phyloP scores from a whole-genome alignment of 2,113 vertebrate species.

The Pardalotus punctatus region DNA sequence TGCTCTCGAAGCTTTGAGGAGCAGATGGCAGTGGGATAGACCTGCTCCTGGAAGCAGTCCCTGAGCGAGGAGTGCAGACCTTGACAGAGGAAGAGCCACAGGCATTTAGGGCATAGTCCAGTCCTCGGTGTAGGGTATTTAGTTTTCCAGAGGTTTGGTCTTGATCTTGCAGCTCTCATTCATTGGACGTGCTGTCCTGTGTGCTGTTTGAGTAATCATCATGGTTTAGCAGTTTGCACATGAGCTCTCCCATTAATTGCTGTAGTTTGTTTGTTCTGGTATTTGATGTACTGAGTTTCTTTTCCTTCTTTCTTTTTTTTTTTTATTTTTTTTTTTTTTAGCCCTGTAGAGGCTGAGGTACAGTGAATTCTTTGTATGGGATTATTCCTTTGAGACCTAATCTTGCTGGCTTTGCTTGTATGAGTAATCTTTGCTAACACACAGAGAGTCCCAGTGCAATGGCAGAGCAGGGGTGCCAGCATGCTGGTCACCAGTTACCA shows the following conservation, averaged over 20 bases:
- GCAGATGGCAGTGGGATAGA: conserved; percentile 22
- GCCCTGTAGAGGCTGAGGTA: conserved; percentile 39
- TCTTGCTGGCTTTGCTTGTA: conserved; percentile 4
- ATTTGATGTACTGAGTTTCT: conserved; percentile 41
- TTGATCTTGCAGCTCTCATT: not conserved
- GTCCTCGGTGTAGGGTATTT: conserved; percentile 12
- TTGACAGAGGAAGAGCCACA: conserved; percentile 31
- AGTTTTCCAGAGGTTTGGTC: conserved; percentile 63
- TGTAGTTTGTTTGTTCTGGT: conserved; percentile 48
- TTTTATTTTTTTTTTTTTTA: not conserved
- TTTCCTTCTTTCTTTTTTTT: not conserved
- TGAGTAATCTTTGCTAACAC: conserved; percentile 35
- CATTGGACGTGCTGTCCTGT: not conserved
- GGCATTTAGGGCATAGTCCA: conserved; percentile 33
- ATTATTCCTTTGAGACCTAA: conserved; percentile 52
- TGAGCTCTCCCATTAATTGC: conserved; percentile 44
- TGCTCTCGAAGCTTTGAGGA: not conserved
- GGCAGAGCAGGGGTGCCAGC: not conserved
- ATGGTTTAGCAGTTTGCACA: conserved; percentile 32
- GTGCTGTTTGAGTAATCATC: not conserved
- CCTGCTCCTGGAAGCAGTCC: not conserved
- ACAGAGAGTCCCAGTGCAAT: fast-evolving
- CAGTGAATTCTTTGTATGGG: conserved; percentile 56
- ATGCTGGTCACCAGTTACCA: not conserved
- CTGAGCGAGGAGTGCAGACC: not conserved